Conservation (phyloP, 2,797 vertebrate genomes). For the Thripadectes ignobilis region DNA sequence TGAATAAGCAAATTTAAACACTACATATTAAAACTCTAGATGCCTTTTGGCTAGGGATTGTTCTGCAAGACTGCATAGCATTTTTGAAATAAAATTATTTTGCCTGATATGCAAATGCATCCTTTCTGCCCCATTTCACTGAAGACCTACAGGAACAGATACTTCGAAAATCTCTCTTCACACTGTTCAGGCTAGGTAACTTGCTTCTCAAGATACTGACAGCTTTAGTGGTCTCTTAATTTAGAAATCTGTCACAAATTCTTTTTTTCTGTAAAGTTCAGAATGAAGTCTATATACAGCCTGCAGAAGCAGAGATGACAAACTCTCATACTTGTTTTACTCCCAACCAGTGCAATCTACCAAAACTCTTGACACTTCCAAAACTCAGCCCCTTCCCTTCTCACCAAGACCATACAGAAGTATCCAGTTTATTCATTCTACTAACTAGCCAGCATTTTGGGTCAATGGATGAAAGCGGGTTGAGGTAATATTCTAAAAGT, state of each 20-base stretch:
- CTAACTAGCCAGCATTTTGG: background rate
- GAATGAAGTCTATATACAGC: background rate
- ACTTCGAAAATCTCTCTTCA: background rate
- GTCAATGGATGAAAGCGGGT: background rate
- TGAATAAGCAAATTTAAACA: background rate
- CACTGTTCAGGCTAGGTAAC: background rate
- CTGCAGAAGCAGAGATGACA: background rate
- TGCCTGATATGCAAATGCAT: background rate
- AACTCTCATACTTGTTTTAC: background rate
- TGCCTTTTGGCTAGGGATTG: background rate
- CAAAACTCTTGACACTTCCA: background rate
- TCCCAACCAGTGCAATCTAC: background rate
- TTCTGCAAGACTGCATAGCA: background rate
- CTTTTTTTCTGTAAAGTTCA: background rate
- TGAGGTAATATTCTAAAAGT: background rate
- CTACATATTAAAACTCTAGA: background rate
- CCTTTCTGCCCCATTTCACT: background rate
- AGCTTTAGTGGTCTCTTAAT: background rate
- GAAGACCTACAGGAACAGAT: background rate
- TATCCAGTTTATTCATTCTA: background rate
- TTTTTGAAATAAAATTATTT: background rate
- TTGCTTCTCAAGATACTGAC: background rate
- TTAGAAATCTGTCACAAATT: background rate
- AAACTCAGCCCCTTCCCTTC: background rate
- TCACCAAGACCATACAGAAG: background rate